Evolutionary conservation across 2,888 invertebrate species (phyloP), one percentile per base, ranked within the genome.

Genomic region (Agrilus biguttatus): DNA sequence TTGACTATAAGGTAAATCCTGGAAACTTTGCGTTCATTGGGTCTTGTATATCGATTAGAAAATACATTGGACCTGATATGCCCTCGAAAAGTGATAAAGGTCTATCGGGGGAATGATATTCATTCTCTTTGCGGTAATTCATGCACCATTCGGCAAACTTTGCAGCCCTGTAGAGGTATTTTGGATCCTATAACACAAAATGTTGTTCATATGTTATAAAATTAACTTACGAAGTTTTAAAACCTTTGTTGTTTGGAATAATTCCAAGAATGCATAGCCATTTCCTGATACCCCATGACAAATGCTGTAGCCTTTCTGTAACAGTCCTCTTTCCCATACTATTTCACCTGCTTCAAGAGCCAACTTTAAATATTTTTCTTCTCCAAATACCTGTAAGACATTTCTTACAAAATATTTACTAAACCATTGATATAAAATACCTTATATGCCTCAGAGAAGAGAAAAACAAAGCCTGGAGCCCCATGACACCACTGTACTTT

Each of bases 401-500:
- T 4, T 33, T 39, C 38, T 10, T n/a, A 10, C 41, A 40, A 36
- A 44, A 33, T 46, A 34, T 17, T 45, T 41, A 38, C 44, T 42
- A 33, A 41, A 45, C 14, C n/a, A 48, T 13, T 17, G 2, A 17
- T 13, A 13, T 36, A n/a, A 39, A 33, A 44, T 63, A 84, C 83
- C 71, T 81, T 69, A 56, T 77, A 71, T 36, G 86, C 83, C 51
- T 75, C 65, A 49, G 73, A 63, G 52, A 78, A 83, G 52, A 86
- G 66, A 52, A 81, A 77, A 12, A 86, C 73, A 68, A 85, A 83
- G 34, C 90, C 90, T 14, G 91, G 87, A 17, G 90, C 87, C n/a
- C 92, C 92, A 61, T 92, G 91, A 66, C 92, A 92, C 91, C 91
- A 92, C 55, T 92, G 92, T 14, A 92, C 78, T 62, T 75, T 77